Evolutionary conservation across 2,888 invertebrate genomes (phyloP).

Genomic region (Oxycera nigricornis): DNA sequence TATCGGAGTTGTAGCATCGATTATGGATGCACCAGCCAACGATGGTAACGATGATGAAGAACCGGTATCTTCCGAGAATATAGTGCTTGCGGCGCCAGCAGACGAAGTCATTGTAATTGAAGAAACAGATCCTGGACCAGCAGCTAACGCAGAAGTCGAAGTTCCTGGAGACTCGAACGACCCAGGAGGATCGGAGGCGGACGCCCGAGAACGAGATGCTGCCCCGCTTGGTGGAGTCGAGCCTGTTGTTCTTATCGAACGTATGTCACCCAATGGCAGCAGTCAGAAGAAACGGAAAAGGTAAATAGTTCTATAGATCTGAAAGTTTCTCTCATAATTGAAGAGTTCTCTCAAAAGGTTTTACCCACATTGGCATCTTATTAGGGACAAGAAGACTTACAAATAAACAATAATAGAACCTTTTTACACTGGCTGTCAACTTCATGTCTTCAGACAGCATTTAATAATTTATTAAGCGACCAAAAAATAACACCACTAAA

Average conservation of each 20-base stretch:
- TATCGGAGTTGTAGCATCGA: background rate
- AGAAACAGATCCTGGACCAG: background rate
- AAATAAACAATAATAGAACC: no score
- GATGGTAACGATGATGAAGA: slow-evolving; percentile 17
- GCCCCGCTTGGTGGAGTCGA: background rate
- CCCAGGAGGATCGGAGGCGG: background rate
- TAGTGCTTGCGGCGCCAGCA: background rate
- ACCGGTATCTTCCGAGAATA: background rate
- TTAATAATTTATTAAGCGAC: no score
- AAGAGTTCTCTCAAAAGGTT: no score
- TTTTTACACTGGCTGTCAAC: no score
- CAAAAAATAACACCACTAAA: no score
- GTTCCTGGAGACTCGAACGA: background rate
- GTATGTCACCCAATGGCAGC: background rate
- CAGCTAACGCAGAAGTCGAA: background rate
- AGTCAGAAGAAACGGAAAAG: slow-evolving; percentile 45
- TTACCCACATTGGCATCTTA: no score
- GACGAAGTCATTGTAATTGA: background rate
- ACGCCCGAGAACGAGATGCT: background rate
- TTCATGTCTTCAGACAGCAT: no score
- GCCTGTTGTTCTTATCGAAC: slow-evolving; percentile 10
- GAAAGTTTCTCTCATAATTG: background rate
- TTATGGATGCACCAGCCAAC: background rate
- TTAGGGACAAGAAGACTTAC: no score
- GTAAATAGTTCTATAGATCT: slow-evolving; percentile 32